Base-by-base conservation (phyloP, 1,140 invertebrate genomes). In the Drosophila asahinai region DNA sequence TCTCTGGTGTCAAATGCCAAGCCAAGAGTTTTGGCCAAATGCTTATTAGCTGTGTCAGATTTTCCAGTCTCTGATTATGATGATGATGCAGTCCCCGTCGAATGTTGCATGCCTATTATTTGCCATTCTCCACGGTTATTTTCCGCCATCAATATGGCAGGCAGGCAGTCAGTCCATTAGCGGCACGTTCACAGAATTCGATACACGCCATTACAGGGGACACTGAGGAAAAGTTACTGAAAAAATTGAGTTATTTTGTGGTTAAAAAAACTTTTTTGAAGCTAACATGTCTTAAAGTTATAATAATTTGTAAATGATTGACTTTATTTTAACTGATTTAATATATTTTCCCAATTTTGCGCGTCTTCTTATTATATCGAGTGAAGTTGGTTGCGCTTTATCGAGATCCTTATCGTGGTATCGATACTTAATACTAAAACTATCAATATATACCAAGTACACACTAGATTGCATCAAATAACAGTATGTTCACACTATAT, bases 31-130 rank as follows among this genome's bases (percentile, higher is more conserved):
- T 25, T 60, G 61, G 49, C 57, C 57, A 38, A 60, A 36, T 43
- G 12, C 73, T 73, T 57, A 77, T 84, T 84, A 81, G 78, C 52
- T 49, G 19, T 63, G 76, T 78, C 65, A 68, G 51, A 40, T 38
- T 38, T 66, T 19, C 9, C 17, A 9, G 42, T 47, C 15, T 27
- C 25, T 19, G 51, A 47, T 82, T 83, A 80, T 72, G 27, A 19
- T 55, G 52, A 42, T 33, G 52, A 55, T 82, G 83, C 83, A 83
- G 51, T 65, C 49, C 45, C 36, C 19, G 43, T 14, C n/a, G 25
- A 43, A 70, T 58, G 58, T 80, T 80, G 80, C 76, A 83, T 87
- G 83, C 61, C 64, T 54, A 59, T 54, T 70, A 58, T 52, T 64
- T 80, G 43, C 36, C 43, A 67, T 65, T 61, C 58, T 5, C 22